phyloP scores from a whole-genome alignment of 2,113 vertebrate genomes.

The Poecilia latipinna region DNA sequence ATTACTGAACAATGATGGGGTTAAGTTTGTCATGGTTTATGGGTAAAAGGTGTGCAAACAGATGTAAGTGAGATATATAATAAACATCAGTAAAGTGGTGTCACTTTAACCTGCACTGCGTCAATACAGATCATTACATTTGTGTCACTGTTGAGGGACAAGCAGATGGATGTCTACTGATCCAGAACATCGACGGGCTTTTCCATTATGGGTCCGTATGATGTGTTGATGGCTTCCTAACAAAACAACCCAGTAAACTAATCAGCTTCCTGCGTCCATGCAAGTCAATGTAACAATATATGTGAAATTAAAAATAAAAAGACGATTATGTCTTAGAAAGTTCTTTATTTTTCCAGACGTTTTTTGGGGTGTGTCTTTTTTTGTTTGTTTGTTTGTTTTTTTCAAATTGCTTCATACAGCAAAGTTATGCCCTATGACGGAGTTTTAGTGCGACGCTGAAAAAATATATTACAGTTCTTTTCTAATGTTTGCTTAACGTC shows the following conservation, averaged over 20 bases:
- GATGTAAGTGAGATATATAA: background rate
- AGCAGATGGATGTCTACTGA: slow-evolving; percentile 15
- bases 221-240: background rate
- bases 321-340: too few relatives aligned
- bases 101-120: background rate
- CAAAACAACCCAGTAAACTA: too few relatives aligned
- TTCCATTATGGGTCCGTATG: background rate
- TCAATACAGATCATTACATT: slow-evolving; percentile 18
- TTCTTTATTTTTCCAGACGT: too few relatives aligned
- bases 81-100: slow-evolving; percentile 11
- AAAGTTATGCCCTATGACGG: background rate
- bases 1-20: background rate
- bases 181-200: slow-evolving; percentile 21
- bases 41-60: slow-evolving; percentile 4
- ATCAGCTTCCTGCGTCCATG: background rate
- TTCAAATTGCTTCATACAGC: background rate
- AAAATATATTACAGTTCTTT: too few relatives aligned
- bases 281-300: background rate
- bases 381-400: too few relatives aligned
- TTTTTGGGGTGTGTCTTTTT: too few relatives aligned
- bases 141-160: background rate
- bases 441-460: too few relatives aligned
- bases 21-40: background rate
- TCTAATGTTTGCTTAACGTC: too few relatives aligned
- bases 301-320: too few relatives aligned